phyloP scores from a whole-genome alignment of 2,888 invertebrate species.

The Agrilus cyanescens region DNA sequence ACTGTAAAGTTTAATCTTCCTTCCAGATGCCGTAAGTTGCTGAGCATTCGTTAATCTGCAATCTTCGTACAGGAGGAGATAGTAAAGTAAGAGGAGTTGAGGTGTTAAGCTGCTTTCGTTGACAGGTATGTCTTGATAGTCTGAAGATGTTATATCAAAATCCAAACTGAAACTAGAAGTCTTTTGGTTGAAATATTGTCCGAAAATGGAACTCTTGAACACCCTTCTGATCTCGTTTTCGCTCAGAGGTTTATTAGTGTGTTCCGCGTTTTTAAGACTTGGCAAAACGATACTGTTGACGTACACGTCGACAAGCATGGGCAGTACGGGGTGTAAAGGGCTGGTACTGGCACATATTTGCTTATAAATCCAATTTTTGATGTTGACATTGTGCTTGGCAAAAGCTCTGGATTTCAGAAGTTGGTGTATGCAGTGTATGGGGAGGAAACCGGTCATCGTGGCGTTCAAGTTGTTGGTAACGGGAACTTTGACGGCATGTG shows the following conservation, averaged over 20 bases:
- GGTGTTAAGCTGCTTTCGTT: constrained; percentile 65
- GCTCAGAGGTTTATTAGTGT: constrained; percentile 82
- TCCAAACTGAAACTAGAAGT: constrained; percentile 46
- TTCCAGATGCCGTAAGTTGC: constrained; percentile 50
- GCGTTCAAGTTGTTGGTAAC: constrained; percentile 84
- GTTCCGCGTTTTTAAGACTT: constrained; percentile 56
- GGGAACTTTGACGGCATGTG: constrained; percentile 91
- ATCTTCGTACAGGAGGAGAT: constrained; percentile 86
- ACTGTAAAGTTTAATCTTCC: constrained; percentile 74
- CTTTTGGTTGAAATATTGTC: constrained; percentile 55
- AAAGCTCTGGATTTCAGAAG: constrained; percentile 87
- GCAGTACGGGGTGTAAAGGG: constrained; percentile 89
- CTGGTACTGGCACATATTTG: constrained; percentile 81
- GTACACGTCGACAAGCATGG: constrained; percentile 87
- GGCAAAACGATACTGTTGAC: constrained; percentile 80
- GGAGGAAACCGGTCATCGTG: constrained; percentile 80
- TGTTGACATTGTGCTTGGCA: constrained; percentile 90
- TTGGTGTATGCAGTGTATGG: constrained; percentile 94
- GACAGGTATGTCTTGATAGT: constrained; percentile 41
- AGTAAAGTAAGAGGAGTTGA: constrained; percentile 82
- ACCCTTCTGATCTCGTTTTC: constrained; percentile 81
- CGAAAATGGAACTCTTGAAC: constrained; percentile 67
- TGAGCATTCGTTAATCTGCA: constrained; percentile 64
- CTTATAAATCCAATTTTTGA: constrained; percentile 92
- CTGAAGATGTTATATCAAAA: constrained; percentile 29